Evolutionary conservation across 2,888 invertebrate species (phyloP).

Genomic region (Tachina grossa): DNA sequence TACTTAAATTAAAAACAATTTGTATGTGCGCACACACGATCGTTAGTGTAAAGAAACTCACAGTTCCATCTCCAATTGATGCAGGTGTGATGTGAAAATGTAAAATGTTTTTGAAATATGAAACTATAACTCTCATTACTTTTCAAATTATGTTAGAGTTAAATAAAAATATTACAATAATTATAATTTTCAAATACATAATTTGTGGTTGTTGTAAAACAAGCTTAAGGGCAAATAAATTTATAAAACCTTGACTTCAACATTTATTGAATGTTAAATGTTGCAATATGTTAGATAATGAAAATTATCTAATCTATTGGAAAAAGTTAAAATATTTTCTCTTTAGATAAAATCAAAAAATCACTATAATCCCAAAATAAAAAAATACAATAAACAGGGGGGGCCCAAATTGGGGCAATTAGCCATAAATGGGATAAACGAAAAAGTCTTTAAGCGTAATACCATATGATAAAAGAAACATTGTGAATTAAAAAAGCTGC

Average conservation of each 20-base stretch:
- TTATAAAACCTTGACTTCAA: slow-evolving; percentile 46
- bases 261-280: slow-evolving; percentile 47
- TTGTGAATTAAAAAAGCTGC: too few species aligned
- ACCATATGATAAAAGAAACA: too few species aligned
- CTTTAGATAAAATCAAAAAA: too few species aligned
- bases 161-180: slow-evolving; percentile 15
- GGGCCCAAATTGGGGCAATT: too few species aligned
- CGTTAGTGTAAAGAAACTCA: too few species aligned
- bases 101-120: slow-evolving; percentile 27
- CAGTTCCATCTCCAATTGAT: not conserved
- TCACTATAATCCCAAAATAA: too few species aligned
- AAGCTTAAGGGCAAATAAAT: slow-evolving; percentile 12
- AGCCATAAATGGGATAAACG: too few species aligned
- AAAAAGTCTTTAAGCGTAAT: too few species aligned
- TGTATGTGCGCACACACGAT: too few species aligned
- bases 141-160: slow-evolving; percentile 1
- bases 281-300: not conserved
- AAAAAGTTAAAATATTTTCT: not conserved
- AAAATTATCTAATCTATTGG: not conserved
- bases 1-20: too few species aligned
- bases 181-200: slow-evolving; percentile 7
- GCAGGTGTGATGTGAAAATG: slow-evolving; percentile 51
- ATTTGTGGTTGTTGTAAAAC: slow-evolving; percentile 28
- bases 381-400: too few species aligned
- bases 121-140: slow-evolving; percentile 17